These are phyloP conservation scores for Amiota minor DNA, from an alignment of 2,888 invertebrate genomes.

Conservation along the genomic window DNA sequence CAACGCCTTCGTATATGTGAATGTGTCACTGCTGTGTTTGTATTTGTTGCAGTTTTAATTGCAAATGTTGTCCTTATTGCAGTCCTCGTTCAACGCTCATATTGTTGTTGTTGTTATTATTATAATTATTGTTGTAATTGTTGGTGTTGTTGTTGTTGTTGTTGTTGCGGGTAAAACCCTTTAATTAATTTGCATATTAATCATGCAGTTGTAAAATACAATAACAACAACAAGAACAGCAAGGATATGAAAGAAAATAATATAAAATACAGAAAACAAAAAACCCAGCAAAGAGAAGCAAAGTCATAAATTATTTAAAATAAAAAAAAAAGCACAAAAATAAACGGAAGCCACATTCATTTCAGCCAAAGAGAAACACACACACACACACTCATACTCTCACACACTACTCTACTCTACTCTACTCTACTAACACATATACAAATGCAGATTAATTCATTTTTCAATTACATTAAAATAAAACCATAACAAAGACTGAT, in stretches of 20 bases:
- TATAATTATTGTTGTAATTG: slow-evolving; percentile 36
- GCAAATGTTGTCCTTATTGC: slow-evolving; percentile 54
- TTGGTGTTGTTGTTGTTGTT: slow-evolving; percentile 27
- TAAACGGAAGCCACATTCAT: neutral
- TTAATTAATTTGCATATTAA: slow-evolving; percentile 68
- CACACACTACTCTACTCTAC: too few relatives aligned
- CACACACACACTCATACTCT: neutral
- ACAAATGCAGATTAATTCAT: neutral
- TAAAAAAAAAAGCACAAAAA: neutral
- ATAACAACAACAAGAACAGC: slow-evolving; percentile 18
- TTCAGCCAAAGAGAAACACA: neutral
- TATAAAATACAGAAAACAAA: neutral
- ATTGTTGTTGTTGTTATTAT: slow-evolving; percentile 38
- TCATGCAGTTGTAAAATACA: slow-evolving; percentile 54
- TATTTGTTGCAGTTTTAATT: slow-evolving; percentile 57
- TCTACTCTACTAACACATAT: too few relatives aligned
- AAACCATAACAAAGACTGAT: neutral
- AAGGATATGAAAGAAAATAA: neutral
- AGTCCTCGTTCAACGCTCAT: slow-evolving; percentile 23
- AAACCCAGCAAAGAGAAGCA: slow-evolving; percentile 42
- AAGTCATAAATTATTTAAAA: slow-evolving; percentile 46
- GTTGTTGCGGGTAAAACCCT: slow-evolving; percentile 55
- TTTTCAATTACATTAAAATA: neutral
- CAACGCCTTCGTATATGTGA: slow-evolving; percentile 54
- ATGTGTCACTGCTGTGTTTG: neutral